Percentiles rank a stretch among this genome's conserved stretches.
Evolutionary conservation across 2,888 invertebrate genomes (phyloP).

Genomic region (Mylabris sibirica): DNA sequence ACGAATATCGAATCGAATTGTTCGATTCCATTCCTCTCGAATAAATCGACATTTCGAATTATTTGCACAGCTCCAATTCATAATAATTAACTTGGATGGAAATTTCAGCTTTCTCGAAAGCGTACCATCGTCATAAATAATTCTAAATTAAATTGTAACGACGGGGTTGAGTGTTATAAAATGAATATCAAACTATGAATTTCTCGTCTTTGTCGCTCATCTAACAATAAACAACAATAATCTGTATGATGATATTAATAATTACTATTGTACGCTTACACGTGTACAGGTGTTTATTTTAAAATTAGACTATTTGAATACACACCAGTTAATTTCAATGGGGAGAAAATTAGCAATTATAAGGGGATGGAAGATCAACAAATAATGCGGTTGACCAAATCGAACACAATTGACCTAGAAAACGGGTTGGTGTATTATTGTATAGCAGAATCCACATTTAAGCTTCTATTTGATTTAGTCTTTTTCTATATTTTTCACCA

Average conservation of each 20-base stretch:
- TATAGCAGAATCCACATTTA: not conserved
- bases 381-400: not conserved
- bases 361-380: constrained; percentile 4
- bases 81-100: not conserved
- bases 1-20: too few species aligned
- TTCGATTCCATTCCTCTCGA: too few species aligned
- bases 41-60: too few species aligned
- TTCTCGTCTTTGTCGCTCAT: too few species aligned
- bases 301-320: not conserved
- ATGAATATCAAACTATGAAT: not conserved
- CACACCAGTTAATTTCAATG: not conserved
- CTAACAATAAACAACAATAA: not conserved
- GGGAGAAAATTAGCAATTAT: not conserved
- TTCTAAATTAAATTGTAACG: constrained; percentile 1
- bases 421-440: not conserved
- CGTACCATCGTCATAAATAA: not conserved
- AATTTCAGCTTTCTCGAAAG: not conserved
- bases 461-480: not conserved
- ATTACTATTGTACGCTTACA: not conserved
- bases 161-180: not conserved
- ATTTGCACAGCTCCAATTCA: too few species aligned
- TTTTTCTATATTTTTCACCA: not conserved
- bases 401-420: constrained; percentile 9
- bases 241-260: not conserved
- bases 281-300: not conserved